phyloP scores from a whole-genome alignment of 2,797 vertebrate species.

The Pseudochirops cupreus region DNA sequence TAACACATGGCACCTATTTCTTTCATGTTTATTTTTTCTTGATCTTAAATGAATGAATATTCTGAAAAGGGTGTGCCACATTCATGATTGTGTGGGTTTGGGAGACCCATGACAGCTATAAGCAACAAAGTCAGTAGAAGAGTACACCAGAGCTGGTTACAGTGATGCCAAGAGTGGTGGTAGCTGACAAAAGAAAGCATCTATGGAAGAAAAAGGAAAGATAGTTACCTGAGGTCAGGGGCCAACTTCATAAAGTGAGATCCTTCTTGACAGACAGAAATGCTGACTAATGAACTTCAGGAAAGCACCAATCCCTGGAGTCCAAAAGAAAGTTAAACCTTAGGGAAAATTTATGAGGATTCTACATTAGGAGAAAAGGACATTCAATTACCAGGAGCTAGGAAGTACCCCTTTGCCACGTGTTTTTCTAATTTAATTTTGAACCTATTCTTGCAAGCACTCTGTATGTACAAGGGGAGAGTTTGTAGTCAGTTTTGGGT shows the following conservation, averaged over 20 bases:
- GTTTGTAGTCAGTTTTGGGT: not conserved
- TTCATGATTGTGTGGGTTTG: not conserved
- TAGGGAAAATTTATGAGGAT: not conserved
- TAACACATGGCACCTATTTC: not conserved
- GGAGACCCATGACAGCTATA: not conserved
- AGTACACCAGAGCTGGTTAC: not conserved
- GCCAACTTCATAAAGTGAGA: not conserved
- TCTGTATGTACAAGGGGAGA: not conserved
- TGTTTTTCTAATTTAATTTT: not conserved
- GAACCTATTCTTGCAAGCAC: not conserved
- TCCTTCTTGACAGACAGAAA: not conserved
- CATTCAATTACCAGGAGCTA: not conserved
- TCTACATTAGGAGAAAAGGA: not conserved
- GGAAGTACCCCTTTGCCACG: not conserved
- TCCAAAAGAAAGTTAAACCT: not conserved
- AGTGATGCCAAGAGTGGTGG: not conserved
- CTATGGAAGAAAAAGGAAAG: not conserved
- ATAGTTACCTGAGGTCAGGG: not conserved
- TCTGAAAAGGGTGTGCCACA: not conserved
- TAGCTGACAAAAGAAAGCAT: not conserved
- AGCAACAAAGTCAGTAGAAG: not conserved
- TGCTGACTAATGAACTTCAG: not conserved
- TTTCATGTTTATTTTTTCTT: not conserved
- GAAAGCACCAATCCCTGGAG: not conserved
- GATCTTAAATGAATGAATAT: not conserved